Base-by-base conservation (phyloP, 2,888 invertebrate genomes). In the Agrotis segetum region DNA sequence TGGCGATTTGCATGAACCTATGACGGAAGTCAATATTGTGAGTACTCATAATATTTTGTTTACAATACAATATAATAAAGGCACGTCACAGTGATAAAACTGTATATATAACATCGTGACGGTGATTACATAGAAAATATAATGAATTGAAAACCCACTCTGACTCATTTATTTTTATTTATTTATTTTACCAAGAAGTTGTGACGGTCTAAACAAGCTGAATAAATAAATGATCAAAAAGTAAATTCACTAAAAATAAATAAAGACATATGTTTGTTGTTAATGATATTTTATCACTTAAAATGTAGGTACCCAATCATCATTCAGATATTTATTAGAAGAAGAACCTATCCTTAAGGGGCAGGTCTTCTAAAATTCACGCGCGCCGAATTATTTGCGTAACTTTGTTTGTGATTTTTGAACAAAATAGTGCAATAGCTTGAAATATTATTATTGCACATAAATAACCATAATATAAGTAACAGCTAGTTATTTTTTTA, bases 81-180 rank as follows among this genome's bases (percentile, higher is more conserved):
- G 16, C 40, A 67, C 81, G 81, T 67, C 66, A 70, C 53, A 67
- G 46, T 67, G 47, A 58, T 66, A 81, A 56, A 66, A 71, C 47
- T 5, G 21, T 16, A 46, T 64, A 65, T 67, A 66, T 67, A 66
- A 71, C 34, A 47, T 60, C 19, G 3, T 65, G 55, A 50, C 56
- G 29, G n/a, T 19, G 19, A 66, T 56, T 68, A 66, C 62, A n/a
- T 50, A 40, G 60, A 71, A 81, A 73, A 50, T 46, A 11, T 66
- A 55, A 52, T 69, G 11, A 17, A 49, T 19, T 49, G 16, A 50
- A 72, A 71, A 55, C 47, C 60, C 74, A 29, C 7, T n/a, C 0
- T 67, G 70, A 68, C 3, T 74, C 52, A 79, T 66, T 52, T 74
- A 50, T 67, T 74, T 71, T 66, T 52, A 3, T 34, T 46, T 34